Evolutionary conservation across 2,888 invertebrate species (phyloP).

Genomic region (Diabrotica balteata): DNA sequence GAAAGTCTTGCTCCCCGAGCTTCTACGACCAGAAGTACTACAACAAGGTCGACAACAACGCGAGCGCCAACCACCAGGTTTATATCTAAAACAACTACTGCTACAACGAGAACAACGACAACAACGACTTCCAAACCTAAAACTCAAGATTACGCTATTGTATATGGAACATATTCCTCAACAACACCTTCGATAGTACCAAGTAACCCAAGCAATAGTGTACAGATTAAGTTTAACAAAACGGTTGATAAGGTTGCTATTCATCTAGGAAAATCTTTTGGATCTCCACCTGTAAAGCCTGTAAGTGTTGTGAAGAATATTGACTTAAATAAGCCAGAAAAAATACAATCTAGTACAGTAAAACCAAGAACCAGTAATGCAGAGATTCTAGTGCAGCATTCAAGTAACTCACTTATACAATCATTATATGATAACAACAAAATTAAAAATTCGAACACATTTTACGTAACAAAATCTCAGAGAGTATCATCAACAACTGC

Average conservation of each 20-base stretch:
- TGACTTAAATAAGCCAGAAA: background rate
- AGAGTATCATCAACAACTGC: constrained; percentile 4
- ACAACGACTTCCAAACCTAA: constrained; percentile 49
- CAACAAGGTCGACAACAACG: too few relatives aligned
- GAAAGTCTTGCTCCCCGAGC: background rate
- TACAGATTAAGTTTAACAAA: constrained; percentile 42
- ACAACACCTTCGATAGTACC: constrained; percentile 34
- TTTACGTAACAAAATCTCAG: constrained; percentile 17
- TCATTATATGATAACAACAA: constrained; percentile 18
- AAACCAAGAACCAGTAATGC: constrained; percentile 5
- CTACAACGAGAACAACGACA: constrained; percentile 2
- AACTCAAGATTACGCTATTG: constrained; percentile 59
- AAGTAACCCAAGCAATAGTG: constrained; percentile 29
- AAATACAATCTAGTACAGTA: background rate
- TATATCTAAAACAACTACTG: too few relatives aligned
- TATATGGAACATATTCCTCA: constrained; percentile 56
- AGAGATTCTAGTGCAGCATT: constrained; percentile 17
- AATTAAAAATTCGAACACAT: background rate
- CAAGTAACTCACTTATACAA: constrained; percentile 16
- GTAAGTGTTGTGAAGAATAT: constrained; percentile 4
- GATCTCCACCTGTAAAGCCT: constrained; percentile 1
- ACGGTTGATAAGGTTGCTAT: constrained; percentile 40
- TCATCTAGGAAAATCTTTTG: constrained; percentile 41
- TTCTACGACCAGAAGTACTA: too few relatives aligned
- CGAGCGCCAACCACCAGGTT: too few relatives aligned